Percentiles rank a stretch among this genome's conserved stretches.
Evolutionary conservation across 1,140 invertebrate species (phyloP).

Genomic region (Heliconius himera): DNA sequence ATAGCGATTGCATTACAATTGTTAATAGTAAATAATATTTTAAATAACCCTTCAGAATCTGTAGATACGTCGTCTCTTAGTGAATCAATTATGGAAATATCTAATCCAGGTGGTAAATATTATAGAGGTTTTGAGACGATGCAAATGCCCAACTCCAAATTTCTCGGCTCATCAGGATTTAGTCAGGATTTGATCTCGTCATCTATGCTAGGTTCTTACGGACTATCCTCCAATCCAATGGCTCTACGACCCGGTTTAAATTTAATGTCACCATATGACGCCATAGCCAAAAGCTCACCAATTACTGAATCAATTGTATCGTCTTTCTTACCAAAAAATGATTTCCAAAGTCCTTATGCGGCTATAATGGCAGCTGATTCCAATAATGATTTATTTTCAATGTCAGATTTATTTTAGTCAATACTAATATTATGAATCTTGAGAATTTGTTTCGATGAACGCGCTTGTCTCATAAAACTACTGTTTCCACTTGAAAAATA

Average conservation of each 20-base stretch:
- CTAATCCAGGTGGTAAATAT: conserved; percentile 14
- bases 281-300: conserved; percentile 45
- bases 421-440: neutral
- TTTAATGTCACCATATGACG: conserved; percentile 68
- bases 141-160: conserved; percentile 54
- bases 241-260: conserved; percentile 42
- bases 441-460: no score
- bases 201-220: conserved; percentile 29
- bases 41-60: conserved; percentile 46
- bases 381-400: conserved; percentile 57
- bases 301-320: conserved; percentile 43
- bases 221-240: conserved; percentile 8
- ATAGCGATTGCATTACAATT: conserved; percentile 68
- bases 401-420: conserved; percentile 52
- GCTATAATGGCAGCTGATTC: conserved; percentile 50
- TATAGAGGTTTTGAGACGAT: neutral
- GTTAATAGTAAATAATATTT: conserved; percentile 65
- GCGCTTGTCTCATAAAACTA: no score
- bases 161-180: conserved; percentile 49
- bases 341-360: conserved; percentile 59
- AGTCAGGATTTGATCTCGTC: conserved; percentile 34
- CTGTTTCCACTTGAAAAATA: no score
- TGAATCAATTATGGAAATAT: conserved; percentile 28
- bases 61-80: neutral
- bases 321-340: conserved; percentile 41